These are phyloP conservation scores for Dendrolimus pini DNA, from an alignment of 2,888 invertebrate genomes.

Conservation along the genomic window DNA sequence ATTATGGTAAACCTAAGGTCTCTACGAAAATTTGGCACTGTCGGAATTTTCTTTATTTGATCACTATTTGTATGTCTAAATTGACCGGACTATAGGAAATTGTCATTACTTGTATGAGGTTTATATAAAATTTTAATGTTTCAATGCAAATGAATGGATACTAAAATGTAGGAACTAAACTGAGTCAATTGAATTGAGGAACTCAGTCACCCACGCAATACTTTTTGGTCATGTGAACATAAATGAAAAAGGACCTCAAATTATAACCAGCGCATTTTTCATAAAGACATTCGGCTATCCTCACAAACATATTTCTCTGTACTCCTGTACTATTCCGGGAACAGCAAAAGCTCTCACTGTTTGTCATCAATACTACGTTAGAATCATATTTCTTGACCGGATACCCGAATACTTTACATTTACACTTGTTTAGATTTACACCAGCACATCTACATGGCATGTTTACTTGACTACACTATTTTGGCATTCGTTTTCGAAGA, in stretches of 20 bases:
- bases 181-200: no score
- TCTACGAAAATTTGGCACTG: no score
- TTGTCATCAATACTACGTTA: conserved; percentile 11
- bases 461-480: not conserved
- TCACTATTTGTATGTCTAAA: no score
- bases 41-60: no score
- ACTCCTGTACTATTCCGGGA: not conserved
- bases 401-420: conserved; percentile 13
- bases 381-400: not conserved
- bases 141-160: not conserved
- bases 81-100: no score
- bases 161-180: not conserved
- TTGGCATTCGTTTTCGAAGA: not conserved
- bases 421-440: conserved; percentile 15
- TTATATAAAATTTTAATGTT: no score
- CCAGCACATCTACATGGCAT: conserved; percentile 20
- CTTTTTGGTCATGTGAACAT: no score
- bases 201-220: no score
- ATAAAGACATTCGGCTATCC: conserved; percentile 21
- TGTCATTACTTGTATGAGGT: no score
- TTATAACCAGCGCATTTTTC: conserved; percentile 38
- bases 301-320: conserved; percentile 8
- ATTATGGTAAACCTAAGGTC: no score
- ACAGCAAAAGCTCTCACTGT: conserved; percentile 3
- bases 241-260: conserved; percentile 24